Base-by-base conservation (phyloP, 2,797 vertebrate genomes). In the Monodelphis domestica region DNA sequence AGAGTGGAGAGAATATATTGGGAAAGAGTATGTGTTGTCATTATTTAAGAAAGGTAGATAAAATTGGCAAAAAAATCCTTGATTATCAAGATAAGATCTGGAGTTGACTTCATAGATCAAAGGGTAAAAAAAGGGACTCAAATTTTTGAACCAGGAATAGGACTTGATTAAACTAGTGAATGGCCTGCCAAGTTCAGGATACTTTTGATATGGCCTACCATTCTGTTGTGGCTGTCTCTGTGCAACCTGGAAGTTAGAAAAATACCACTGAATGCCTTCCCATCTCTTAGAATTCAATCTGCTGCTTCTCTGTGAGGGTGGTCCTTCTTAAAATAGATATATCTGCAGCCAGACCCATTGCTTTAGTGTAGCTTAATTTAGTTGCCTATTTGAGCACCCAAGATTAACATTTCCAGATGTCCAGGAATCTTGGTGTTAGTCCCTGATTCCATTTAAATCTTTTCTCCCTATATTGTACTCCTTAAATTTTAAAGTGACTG, bases 161-260 rank as follows among this genome's bases (percentile, higher is more conserved):
- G 28, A 84, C 21, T 84, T 45, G 21, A 45, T 21, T 50, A 9
- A 84, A 84, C 21, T 56, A 94, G n/a, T 84, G 63, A 89, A 91
- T 92, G 90, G 84, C 15, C 28, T 92, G 51, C 91, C 38, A 89
- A 52, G 15, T 6, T 57, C 0, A 10, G 28, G 2, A 3, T 87
- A 2, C 93, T 90, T 91, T n/a, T 52, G 45, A 17, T 30, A 78
- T 95, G 28, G 21, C 21, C 21, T 21, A 26, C 5, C 52, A 90
- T 15, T n/a, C 3, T 53, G 59, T 24, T 57, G 10, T 92, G 57
- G 45, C 6, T 53, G 89, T 28, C 15, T 90, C 33, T 91, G 3
- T 54, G 12, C 78, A 54, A 91, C 26, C 53, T 96, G 12, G 92
- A 94, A 95, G 90, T 21, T 90, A n/a, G 26, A 90, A 91, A 94